A percentile compares a stretch with the other conserved stretches of the same genome.
These are phyloP conservation scores for Conus ventricosus DNA, from an alignment of 1,140 invertebrate genomes.

Conservation along the genomic window DNA sequence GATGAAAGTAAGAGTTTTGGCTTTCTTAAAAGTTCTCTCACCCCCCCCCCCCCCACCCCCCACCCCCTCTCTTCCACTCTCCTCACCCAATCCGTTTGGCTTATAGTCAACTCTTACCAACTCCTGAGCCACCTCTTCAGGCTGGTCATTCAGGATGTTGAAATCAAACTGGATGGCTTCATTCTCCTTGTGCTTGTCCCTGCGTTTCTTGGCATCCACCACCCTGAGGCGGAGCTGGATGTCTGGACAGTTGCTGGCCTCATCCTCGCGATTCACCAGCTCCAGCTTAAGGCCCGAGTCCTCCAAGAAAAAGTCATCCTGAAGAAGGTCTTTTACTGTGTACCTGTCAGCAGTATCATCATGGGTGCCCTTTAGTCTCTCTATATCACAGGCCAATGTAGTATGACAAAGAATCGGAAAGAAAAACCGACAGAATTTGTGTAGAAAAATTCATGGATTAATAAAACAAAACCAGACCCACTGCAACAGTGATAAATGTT, in stretches of 20 bases:
- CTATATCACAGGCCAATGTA: too few relatives aligned
- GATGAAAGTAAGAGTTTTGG: too few relatives aligned
- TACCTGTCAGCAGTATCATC: slow-evolving; percentile 79
- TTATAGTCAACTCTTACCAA: slow-evolving; percentile 81
- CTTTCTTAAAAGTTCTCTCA: too few relatives aligned
- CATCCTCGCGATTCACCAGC: slow-evolving; percentile 84
- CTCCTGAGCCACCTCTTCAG: slow-evolving; percentile 95
- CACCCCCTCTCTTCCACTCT: too few relatives aligned
- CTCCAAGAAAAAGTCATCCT: slow-evolving; percentile 98
- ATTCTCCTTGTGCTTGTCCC: slow-evolving; percentile 97
- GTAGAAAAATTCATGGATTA: too few relatives aligned
- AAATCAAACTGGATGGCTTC: slow-evolving; percentile 99
- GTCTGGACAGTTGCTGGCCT: slow-evolving; percentile 65
- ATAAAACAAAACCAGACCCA: too few relatives aligned
- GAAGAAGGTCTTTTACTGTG: slow-evolving; percentile 94
- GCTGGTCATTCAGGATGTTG: slow-evolving; percentile 93
- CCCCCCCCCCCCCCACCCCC: too few relatives aligned
- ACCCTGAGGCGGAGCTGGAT: slow-evolving; percentile 93
- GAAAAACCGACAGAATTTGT: too few relatives aligned
- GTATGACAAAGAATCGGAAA: too few relatives aligned
- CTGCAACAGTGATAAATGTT: too few relatives aligned
- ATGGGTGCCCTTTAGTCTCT: background rate
- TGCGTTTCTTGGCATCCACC: slow-evolving; percentile 96
- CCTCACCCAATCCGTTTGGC: too few relatives aligned
- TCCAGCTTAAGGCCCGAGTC: slow-evolving; percentile 96